These are phyloP conservation scores for Notoglanidium macrostoma DNA, from an alignment of 2,797 vertebrate species.

Conservation along the genomic window DNA sequence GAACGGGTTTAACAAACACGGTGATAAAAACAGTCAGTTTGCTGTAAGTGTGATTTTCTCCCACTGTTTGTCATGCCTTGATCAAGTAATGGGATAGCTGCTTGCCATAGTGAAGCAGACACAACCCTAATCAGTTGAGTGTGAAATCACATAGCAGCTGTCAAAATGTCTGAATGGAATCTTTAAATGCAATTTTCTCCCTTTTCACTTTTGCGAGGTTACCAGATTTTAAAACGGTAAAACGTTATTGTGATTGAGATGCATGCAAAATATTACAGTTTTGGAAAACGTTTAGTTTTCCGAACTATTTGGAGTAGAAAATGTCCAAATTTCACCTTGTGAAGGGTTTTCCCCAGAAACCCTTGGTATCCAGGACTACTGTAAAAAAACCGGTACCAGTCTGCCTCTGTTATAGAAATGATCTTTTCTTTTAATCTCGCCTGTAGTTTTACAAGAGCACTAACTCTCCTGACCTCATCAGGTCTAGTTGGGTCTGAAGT, in stretches of 20 bases:
- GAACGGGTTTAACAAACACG: background rate
- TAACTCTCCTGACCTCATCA: conserved; percentile 63
- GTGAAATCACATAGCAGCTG: background rate
- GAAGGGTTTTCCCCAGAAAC: background rate
- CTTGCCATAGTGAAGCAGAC: background rate
- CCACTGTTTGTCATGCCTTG: background rate
- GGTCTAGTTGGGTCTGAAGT: conserved; percentile 65
- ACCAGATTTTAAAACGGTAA: background rate
- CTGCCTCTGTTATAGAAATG: conserved; percentile 52
- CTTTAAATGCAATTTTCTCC: background rate
- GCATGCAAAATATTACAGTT: background rate
- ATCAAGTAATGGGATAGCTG: background rate
- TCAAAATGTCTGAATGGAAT: background rate
- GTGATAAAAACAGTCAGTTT: background rate
- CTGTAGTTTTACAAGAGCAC: conserved; percentile 66
- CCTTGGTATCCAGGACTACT: background rate
- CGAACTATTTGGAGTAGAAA: background rate
- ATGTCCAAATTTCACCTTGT: background rate
- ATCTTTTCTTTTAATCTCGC: conserved; percentile 66
- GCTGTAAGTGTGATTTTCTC: background rate
- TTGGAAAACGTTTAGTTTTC: background rate
- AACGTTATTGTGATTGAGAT: background rate
- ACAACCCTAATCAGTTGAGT: background rate
- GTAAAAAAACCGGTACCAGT: conserved; percentile 60
- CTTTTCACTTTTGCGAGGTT: background rate